Evolutionary conservation across 2,113 vertebrate species (phyloP).

Genomic region (Gallinago jamesoni): DNA sequence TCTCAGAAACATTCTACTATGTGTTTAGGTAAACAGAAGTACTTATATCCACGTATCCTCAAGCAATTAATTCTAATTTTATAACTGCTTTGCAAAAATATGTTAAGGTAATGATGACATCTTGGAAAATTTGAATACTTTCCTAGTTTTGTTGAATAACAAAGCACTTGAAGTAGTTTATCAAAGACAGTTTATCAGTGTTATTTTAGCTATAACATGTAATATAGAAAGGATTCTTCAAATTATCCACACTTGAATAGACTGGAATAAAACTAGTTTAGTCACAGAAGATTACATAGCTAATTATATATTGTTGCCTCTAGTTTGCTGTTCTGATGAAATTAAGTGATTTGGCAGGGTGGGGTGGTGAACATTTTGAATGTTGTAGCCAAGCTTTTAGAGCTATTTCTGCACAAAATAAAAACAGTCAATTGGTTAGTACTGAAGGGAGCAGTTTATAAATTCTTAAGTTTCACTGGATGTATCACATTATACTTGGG

Average conservation of each 20-base stretch:
- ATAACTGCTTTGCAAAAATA: neutral
- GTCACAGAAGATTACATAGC: slow-evolving; percentile 12
- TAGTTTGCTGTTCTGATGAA: slow-evolving; percentile 25
- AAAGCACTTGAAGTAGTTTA: neutral
- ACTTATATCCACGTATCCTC: neutral
- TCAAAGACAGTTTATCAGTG: neutral
- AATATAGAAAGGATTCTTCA: neutral
- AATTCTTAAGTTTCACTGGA: neutral
- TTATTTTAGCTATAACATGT: slow-evolving; percentile 12
- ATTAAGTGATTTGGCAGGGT: neutral
- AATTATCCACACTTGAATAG: slow-evolving; percentile 27
- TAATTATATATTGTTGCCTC: slow-evolving; percentile 3
- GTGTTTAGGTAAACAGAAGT: neutral
- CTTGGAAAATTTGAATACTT: neutral
- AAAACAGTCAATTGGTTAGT: neutral
- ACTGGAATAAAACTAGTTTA: slow-evolving; percentile 22
- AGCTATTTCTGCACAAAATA: neutral
- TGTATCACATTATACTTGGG: fast-evolving
- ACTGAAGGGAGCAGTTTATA: neutral
- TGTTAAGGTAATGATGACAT: neutral
- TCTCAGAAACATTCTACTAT: neutral
- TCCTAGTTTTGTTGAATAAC: neutral
- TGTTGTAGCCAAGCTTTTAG: neutral
- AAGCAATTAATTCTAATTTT: neutral
- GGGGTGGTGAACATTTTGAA: neutral